Conservation (phyloP, 2,797 vertebrate species). For the Sebastolobus altivelis region DNA sequence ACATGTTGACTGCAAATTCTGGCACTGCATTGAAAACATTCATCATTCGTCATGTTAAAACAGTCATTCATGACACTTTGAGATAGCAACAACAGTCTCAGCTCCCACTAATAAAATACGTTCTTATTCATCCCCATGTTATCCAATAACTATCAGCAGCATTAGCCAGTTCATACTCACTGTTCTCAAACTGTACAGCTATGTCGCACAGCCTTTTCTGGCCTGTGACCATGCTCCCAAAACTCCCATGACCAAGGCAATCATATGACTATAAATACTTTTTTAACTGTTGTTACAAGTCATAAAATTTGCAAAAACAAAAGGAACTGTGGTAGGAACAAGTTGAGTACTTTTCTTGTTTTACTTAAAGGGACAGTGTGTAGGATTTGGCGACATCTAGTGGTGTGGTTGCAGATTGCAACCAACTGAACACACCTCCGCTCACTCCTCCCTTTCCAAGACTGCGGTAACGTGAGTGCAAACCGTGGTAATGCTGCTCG, state of each 20-base stretch:
- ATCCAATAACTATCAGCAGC: neutral
- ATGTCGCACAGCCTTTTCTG: neutral
- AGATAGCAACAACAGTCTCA: no score
- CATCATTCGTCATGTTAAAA: neutral
- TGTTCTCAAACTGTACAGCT: neutral
- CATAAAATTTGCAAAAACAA: neutral
- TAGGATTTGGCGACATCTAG: no score
- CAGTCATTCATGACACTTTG: neutral
- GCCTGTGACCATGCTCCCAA: no score
- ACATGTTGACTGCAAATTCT: conserved; percentile 76
- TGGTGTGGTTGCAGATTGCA: no score
- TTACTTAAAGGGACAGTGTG: no score
- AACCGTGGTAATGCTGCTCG: no score
- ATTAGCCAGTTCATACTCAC: neutral
- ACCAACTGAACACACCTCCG: no score
- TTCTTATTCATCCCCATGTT: neutral
- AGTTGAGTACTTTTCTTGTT: no score
- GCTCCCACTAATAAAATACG: neutral
- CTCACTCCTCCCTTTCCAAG: no score
- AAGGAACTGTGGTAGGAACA: neutral
- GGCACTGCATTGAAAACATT: conserved; percentile 63
- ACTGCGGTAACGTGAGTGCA: no score
- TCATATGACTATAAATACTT: neutral
- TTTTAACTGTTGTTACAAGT: neutral
- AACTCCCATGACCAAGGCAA: no score